These are phyloP conservation scores for Drosophila putrida DNA, from an alignment of 2,888 invertebrate species.

Conservation along the genomic window DNA sequence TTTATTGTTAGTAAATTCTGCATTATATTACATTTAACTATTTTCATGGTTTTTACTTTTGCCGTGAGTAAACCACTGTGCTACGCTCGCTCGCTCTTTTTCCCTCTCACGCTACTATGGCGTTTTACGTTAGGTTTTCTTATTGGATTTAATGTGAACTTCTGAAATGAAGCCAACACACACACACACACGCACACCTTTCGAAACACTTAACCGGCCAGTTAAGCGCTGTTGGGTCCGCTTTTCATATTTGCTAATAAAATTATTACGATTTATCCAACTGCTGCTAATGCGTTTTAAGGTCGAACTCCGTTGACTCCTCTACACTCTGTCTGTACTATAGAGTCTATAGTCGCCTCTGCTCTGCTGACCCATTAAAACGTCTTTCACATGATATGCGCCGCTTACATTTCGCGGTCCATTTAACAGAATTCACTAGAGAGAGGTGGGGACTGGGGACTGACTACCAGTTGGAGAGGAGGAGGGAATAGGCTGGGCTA, in stretches of 20 bases:
- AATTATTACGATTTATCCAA: slow-evolving; percentile 74
- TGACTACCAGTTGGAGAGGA: not conserved
- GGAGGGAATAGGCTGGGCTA: slow-evolving; percentile 8
- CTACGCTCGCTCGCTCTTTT: slow-evolving; percentile 22
- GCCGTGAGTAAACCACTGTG: too few relatives aligned
- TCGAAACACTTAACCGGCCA: slow-evolving; percentile 55
- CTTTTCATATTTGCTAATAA: slow-evolving; percentile 76
- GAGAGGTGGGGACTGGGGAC: not conserved
- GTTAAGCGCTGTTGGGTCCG: slow-evolving; percentile 18
- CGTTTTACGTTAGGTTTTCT: slow-evolving; percentile 37
- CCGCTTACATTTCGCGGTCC: slow-evolving; percentile 72
- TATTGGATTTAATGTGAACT: slow-evolving; percentile 60
- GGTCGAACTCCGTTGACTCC: slow-evolving; percentile 50
- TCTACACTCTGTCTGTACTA: too few relatives aligned
- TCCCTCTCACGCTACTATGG: not conserved
- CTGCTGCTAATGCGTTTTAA: slow-evolving; percentile 76
- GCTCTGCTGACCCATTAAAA: slow-evolving; percentile 60
- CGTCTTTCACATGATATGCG: slow-evolving; percentile 61
- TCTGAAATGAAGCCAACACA: slow-evolving; percentile 60
- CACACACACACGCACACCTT: slow-evolving; percentile 56
- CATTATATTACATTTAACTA: too few relatives aligned
- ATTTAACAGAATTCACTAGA: slow-evolving; percentile 59
- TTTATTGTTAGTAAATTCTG: too few relatives aligned
- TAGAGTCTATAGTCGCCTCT: not conserved
- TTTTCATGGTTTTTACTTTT: too few relatives aligned